These are phyloP conservation scores for Paramacrobiotus metropolitanus DNA, from an alignment of 1,140 invertebrate genomes.

Conservation along the genomic window DNA sequence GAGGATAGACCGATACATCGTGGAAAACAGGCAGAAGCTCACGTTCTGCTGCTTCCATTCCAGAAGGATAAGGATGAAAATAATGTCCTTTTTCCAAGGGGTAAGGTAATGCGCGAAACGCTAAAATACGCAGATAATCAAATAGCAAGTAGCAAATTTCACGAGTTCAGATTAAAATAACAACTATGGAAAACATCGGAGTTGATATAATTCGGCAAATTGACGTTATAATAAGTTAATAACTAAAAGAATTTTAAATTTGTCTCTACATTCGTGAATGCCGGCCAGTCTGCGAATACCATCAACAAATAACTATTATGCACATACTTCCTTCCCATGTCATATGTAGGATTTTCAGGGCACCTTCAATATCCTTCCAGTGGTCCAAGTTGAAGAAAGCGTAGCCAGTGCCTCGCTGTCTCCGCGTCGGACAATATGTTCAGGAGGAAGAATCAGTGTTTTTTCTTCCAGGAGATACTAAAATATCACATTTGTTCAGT, in stretches of 20 bases:
- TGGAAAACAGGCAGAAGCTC: constrained; percentile 83
- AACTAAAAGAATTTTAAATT: too few species aligned
- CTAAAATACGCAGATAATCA: constrained; percentile 19
- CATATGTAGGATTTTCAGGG: constrained; percentile 70
- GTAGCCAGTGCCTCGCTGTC: constrained; percentile 94
- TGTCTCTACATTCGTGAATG: too few species aligned
- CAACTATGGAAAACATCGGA: too few species aligned
- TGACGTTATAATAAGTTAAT: too few species aligned
- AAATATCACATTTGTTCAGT: constrained; percentile 13
- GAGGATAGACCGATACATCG: constrained; percentile 82
- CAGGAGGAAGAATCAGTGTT: constrained; percentile 75
- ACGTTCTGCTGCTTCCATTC: constrained; percentile 79
- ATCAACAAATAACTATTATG: too few species aligned
- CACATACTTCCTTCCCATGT: constrained; percentile 72
- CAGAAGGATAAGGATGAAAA: constrained; percentile 82
- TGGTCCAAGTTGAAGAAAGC: constrained; percentile 84
- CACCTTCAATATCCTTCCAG: constrained; percentile 91
- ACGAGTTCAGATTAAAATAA: too few species aligned
- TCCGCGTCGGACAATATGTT: constrained; percentile 88
- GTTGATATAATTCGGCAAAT: too few species aligned
- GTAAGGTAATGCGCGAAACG: constrained; percentile 77
- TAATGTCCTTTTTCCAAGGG: constrained; percentile 75
- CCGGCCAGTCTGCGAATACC: too few species aligned
- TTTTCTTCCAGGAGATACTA: constrained; percentile 88
- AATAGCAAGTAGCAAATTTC: too few species aligned